Evolutionary conservation across 2,888 invertebrate species (phyloP).

Genomic region (Diogma glabrata): DNA sequence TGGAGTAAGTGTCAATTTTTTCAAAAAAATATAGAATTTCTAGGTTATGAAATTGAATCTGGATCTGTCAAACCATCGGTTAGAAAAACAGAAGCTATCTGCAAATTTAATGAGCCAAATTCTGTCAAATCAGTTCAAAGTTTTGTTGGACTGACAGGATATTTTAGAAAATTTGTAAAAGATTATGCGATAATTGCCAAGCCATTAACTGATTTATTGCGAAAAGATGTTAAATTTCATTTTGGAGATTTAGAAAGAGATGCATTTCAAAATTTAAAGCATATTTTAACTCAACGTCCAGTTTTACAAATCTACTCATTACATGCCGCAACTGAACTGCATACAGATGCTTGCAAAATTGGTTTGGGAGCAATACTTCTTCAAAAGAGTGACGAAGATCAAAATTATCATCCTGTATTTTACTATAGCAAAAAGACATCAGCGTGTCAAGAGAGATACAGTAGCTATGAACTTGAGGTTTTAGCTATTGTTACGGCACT

Average conservation of each 20-base stretch:
- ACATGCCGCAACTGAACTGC: not conserved
- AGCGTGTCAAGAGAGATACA: not conserved
- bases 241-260: slow-evolving; percentile 18
- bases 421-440: slow-evolving; percentile 5
- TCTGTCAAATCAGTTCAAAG: slow-evolving; percentile 22
- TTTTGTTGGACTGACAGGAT: slow-evolving; percentile 24
- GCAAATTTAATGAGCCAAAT: slow-evolving; percentile 21
- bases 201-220: slow-evolving; percentile 20
- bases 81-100: slow-evolving; percentile 21
- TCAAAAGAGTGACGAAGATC: not conserved
- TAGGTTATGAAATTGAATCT: slow-evolving; percentile 22
- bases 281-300: not conserved
- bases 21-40: slow-evolving; percentile 18
- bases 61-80: slow-evolving; percentile 20
- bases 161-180: slow-evolving; percentile 23
- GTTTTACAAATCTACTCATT: not conserved
- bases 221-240: slow-evolving; percentile 19
- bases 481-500: slow-evolving; percentile 12
- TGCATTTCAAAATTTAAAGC: slow-evolving; percentile 18
- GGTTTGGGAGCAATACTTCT: slow-evolving; percentile 6
- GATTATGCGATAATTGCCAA: slow-evolving; percentile 20
- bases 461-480: slow-evolving; percentile 7
- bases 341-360: slow-evolving; percentile 18
- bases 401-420: slow-evolving; percentile 12
- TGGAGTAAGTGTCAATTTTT: slow-evolving; percentile 21